Evolutionary conservation across 2,113 vertebrate species (phyloP), one percentile per base, ranked within the genome.

Genomic region (Mungos mungo): DNA sequence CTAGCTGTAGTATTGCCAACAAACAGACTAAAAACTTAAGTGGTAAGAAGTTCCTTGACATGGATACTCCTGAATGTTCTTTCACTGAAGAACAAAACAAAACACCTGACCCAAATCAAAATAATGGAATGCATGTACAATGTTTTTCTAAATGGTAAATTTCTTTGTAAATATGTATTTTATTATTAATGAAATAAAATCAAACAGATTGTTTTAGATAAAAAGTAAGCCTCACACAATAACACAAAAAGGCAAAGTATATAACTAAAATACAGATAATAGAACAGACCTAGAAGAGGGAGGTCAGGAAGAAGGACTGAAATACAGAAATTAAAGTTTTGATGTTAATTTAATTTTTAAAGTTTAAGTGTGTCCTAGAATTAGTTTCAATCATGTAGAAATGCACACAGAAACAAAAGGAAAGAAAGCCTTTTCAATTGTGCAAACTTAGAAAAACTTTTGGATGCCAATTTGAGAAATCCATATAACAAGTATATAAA

Each of bases 121-220:
- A 77, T 18, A 65, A 83, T 15, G 27, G 21, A 66, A 93, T 29
- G n/a, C 3, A 66, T 45, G 27, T 19, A 35, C 65, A 76, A 65
- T 88, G 7, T 38, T 91, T 96, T 95, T 38, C 41, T 96, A 88
- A 76, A 60, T 93, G 5, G 5, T 13, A 92, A 66, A 86, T 52
- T 82, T 90, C 38, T 88, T 12, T 35, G 1, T 52, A 92, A 57
- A 82, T 19, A 57, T 1, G 31, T 18, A 86, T 85, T 88, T 88
- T 35, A 57, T 79, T 41, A 31, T 79, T 69, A 87, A 79, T 54
- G 10, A 83, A 86, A 66, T 71, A 5, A 33, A 96, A 35, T 72
- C 33, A 79, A 95, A 85, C 15, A 35, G 2, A 50, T 50, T 72
- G 31, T 60, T 85, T 80, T 65, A 45, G 19, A 90, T 83, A 60